A percentile compares a stretch with the other conserved stretches of the same genome.
Conservation (phyloP, 1,140 invertebrate species). For the Drosophila neocordata region DNA sequence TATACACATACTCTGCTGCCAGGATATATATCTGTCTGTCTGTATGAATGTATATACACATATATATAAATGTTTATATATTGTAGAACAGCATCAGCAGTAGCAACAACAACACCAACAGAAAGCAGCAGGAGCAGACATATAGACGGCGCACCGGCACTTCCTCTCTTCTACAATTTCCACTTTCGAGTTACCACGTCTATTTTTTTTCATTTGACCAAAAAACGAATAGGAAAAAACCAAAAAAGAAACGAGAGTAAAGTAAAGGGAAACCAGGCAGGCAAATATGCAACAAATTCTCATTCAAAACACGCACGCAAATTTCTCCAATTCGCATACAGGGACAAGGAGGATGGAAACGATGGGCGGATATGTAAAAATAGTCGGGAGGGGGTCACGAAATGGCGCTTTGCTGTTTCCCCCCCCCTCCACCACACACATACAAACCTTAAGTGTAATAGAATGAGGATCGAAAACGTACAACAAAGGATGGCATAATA, state of each 20-base stretch:
- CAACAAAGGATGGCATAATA: constrained; percentile 80
- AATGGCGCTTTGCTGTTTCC: constrained; percentile 16
- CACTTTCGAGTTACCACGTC: constrained; percentile 64
- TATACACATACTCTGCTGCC: constrained; percentile 31
- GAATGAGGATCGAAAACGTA: constrained; percentile 79
- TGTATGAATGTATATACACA: not conserved
- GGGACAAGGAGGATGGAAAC: constrained; percentile 8
- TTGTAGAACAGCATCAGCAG: constrained; percentile 55
- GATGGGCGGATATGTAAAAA: constrained; percentile 5
- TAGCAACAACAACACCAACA: constrained; percentile 22
- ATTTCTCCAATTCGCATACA: constrained; percentile 78
- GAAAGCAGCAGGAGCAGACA: constrained; percentile 1
- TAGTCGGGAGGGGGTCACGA: not conserved
- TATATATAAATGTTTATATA: constrained; percentile 55
- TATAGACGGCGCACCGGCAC: constrained; percentile 30
- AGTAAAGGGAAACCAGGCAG: constrained; percentile 34
- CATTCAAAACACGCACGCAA: constrained; percentile 81
- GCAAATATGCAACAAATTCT: constrained; percentile 80
- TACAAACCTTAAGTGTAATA: constrained; percentile 66
- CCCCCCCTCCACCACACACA: not conserved
- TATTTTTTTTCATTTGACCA: constrained; percentile 78
- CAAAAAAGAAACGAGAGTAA: constrained; percentile 34
- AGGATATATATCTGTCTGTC: constrained; percentile 10
- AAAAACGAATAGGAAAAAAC: constrained; percentile 30
- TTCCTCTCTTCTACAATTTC: constrained; percentile 37